Conservation (phyloP, 35 echinoderm and acorn worm genomes). For the Amphiura filiformis region DNA sequence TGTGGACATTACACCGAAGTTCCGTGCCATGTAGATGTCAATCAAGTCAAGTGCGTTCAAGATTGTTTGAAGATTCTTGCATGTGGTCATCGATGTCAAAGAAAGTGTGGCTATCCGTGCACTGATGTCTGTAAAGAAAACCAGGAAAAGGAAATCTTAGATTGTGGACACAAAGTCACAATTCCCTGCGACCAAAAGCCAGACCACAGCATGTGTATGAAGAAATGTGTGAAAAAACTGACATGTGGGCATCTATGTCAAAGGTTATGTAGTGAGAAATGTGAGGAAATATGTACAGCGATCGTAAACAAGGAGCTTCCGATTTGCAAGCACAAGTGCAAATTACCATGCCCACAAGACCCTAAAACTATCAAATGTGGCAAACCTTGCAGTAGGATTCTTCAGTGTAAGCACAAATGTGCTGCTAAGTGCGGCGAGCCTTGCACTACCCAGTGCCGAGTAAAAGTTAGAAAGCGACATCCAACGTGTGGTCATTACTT, state of each 20-base stretch:
- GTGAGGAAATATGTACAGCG: not conserved
- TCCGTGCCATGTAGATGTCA: constrained; percentile 1
- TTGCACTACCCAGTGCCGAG: constrained; percentile 16
- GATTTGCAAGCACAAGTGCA: not conserved
- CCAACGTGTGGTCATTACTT: not conserved
- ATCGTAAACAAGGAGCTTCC: not conserved
- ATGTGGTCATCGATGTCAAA: constrained; percentile 16
- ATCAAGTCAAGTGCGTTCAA: not conserved
- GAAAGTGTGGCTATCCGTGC: not conserved
- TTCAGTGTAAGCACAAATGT: constrained; percentile 67
- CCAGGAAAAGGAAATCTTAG: not conserved
- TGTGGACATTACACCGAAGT: not conserved
- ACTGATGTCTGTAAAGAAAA: not conserved
- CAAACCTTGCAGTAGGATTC: not conserved
- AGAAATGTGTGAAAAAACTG: not conserved
- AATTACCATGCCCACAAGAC: not conserved
- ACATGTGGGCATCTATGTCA: constrained; percentile 13
- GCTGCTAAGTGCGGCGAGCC: constrained; percentile 55
- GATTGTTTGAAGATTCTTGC: not conserved
- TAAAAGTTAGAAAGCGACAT: not conserved
- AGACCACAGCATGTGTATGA: not conserved
- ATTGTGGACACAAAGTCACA: not conserved
- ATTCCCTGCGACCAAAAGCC: not conserved
- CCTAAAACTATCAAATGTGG: not conserved
- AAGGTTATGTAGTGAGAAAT: not conserved